A percentile compares a stretch with the other conserved stretches of the same genome.
phyloP scores from a whole-genome alignment of 1,140 invertebrate genomes.

The Notospermus geniculatus region DNA sequence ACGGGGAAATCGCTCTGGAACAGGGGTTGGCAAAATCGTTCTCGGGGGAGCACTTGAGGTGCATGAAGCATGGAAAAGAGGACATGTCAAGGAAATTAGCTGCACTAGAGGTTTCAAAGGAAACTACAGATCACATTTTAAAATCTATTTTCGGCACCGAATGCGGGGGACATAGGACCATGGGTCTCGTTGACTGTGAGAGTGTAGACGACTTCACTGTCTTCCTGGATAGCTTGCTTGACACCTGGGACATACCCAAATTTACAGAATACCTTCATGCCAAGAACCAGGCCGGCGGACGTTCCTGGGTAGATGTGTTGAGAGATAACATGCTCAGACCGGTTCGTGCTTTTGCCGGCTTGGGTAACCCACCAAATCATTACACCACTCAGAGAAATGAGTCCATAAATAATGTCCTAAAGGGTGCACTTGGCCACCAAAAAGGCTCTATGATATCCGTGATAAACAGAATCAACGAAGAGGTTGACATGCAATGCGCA shows the following conservation, averaged over 20 bases:
- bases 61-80: neutral
- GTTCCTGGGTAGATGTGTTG: neutral
- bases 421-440: neutral
- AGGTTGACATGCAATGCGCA: neutral
- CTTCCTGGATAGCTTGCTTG: neutral
- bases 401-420: constrained; percentile 1
- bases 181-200: constrained; percentile 2
- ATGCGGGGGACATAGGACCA: neutral
- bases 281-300: neutral
- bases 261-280: neutral
- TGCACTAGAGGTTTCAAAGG: neutral
- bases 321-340: neutral
- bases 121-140: neutral
- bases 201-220: neutral
- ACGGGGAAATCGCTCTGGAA: neutral
- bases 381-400: neutral
- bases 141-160: neutral
- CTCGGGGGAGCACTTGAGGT: neutral
- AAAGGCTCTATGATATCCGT: neutral
- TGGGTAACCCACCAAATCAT: neutral
- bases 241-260: neutral
- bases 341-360: neutral
- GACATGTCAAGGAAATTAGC: neutral
- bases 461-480: neutral
- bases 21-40: neutral